Evolutionary conservation across 2,797 vertebrate genomes (phyloP).

Genomic region (Micromesistius poutassou): DNA sequence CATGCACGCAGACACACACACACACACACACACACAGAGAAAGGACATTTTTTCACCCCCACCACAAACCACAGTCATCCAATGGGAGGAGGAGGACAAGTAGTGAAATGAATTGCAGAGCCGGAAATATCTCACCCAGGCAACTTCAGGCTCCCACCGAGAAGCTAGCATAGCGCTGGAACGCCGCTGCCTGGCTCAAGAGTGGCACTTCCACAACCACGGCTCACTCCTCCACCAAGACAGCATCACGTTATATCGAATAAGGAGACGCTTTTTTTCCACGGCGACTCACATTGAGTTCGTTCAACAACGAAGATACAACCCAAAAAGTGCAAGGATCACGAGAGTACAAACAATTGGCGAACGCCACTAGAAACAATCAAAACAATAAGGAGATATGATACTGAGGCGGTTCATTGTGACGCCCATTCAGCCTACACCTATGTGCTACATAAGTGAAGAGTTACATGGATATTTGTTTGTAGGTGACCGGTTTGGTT

Average conservation of each 20-base stretch:
- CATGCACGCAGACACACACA: slow-evolving; percentile 19
- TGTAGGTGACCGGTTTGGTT: no score
- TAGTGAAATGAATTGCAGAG: slow-evolving; percentile 63
- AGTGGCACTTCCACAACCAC: no score
- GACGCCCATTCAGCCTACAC: no score
- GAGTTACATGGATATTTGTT: no score
- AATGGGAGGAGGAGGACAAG: slow-evolving; percentile 65
- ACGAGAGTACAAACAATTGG: not conserved
- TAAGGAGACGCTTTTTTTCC: no score
- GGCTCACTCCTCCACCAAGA: not conserved
- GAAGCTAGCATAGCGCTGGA: slow-evolving; percentile 39
- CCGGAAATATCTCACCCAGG: slow-evolving; percentile 64
- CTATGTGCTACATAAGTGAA: no score
- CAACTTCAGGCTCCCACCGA: slow-evolving; percentile 46
- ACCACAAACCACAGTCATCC: slow-evolving; percentile 70
- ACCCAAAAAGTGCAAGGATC: no score
- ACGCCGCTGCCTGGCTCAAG: not conserved
- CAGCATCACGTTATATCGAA: no score
- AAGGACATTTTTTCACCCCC: slow-evolving; percentile 62
- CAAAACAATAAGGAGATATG: no score
- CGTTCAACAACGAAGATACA: no score
- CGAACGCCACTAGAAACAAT: not conserved
- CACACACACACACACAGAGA: slow-evolving; percentile 21
- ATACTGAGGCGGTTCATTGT: no score
- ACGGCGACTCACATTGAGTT: no score